Percentiles rank a stretch among this genome's conserved stretches.
Conservation (phyloP, 1,140 invertebrate genomes). For the Maconellicoccus hirsutus region DNA sequence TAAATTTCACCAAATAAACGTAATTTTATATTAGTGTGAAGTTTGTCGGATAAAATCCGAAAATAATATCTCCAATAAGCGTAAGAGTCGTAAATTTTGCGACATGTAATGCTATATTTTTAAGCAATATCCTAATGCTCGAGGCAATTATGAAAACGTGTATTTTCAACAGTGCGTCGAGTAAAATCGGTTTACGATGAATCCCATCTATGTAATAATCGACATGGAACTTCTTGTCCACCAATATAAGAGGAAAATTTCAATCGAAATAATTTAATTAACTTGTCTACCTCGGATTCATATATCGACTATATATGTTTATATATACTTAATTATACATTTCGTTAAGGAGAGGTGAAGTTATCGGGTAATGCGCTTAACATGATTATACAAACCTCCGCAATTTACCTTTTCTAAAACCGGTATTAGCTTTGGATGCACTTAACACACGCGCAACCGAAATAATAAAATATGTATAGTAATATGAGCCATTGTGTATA, state of each 20-base stretch:
- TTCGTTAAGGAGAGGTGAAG: not conserved
- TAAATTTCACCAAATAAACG: not conserved
- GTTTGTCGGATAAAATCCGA: not conserved
- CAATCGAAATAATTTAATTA: slow-evolving; percentile 10
- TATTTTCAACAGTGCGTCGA: not conserved
- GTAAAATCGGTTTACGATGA: not conserved
- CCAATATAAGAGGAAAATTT: not conserved
- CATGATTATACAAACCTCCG: not conserved
- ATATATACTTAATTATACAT: not conserved
- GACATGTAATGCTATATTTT: not conserved
- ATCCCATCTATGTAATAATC: not conserved
- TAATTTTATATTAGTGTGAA: not conserved
- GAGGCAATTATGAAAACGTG: not conserved
- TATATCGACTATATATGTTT: not conserved
- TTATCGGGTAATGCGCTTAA: not conserved
- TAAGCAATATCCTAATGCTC: not conserved
- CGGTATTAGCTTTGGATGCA: not conserved
- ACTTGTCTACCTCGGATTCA: not conserved
- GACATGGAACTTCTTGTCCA: not conserved
- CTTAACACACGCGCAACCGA: not conserved
- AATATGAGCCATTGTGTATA: not conserved
- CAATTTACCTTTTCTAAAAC: not conserved
- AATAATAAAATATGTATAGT: slow-evolving; percentile 4
- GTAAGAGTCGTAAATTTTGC: not conserved
- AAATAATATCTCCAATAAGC: not conserved